Evolutionary conservation across 2,113 vertebrate genomes (phyloP).

Genomic region (Climacteris rufus): DNA sequence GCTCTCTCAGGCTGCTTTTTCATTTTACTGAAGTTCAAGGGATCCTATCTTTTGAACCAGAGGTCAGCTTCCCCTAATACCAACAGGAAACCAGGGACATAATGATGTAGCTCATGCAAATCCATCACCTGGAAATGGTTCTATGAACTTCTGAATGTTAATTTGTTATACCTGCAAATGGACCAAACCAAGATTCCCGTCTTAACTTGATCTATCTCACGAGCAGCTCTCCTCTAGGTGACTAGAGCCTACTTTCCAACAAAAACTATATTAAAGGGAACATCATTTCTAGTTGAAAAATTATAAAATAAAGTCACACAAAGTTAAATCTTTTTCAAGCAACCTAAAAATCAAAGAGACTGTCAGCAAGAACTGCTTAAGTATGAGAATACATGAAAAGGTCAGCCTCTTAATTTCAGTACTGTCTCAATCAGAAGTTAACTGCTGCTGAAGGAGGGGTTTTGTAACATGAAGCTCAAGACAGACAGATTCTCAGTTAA

Average conservation of each 20-base stretch:
- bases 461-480: background rate
- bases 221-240: background rate
- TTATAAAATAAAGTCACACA: background rate
- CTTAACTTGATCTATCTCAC: fast-evolving
- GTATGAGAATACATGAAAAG: background rate
- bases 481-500: background rate
- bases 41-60: background rate
- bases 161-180: background rate
- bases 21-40: background rate
- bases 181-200: fast-evolving
- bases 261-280: background rate
- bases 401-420: background rate
- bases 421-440: background rate
- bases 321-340: background rate
- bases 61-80: background rate
- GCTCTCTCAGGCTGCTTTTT: background rate
- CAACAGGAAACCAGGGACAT: background rate
- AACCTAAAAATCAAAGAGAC: background rate
- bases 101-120: background rate
- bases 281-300: background rate
- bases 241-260: background rate
- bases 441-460: background rate
- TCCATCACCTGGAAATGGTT: background rate
- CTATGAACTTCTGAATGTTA: background rate
- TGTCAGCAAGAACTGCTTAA: background rate